Evolutionary conservation across 2,113 vertebrate genomes (phyloP), one percentile per base, ranked within the genome.

Genomic region (Mellivora capensis): DNA sequence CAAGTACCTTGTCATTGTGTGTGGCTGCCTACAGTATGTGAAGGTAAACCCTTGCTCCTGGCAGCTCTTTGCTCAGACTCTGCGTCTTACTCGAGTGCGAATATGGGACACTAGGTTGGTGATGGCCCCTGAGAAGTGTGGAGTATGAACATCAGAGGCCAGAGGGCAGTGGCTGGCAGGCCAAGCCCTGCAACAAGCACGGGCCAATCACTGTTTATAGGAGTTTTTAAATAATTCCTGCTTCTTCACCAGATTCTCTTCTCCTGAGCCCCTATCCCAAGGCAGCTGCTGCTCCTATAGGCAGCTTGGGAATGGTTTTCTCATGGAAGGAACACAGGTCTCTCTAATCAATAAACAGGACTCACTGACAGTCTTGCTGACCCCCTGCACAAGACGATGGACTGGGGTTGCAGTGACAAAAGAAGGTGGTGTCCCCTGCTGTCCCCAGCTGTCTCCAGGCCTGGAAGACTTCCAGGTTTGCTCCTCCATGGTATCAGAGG

Each of bases 1-100:
- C 91, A 95, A 98, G 96, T 95, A 97, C 97, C 94, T 76, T 6
- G 0, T 93, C 87, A 93, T 90, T 98, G 97, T 93, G 85, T 76
- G 77, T 74, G 67, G 76, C 76, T 87, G 94, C 52, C 96, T 97
- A 89, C 15, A 7, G 9, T 7, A 67, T 42, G 17, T 59, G 77
- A 37, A 91, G 71, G 54, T 76, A 90, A 85, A 76, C 25, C 61
- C 59, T 76, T 83, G 80, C 29, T 87, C 61, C 76, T 23, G 15
- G 29, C 17, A 84, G 95, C 77, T 67, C 76, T 91, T 69, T 61
- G 3, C 84, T 54, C 54, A 89, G 82, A 93, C 91, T 8, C 72
- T n/a, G 17, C 0, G 3, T 72, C 39, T 44, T 87, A 15, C 77
- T 37, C 42, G 7, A 17, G 7, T 47, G 10, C 27, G 89, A 84